phyloP scores from a whole-genome alignment of 2,888 invertebrate species.

The Aethes cnicana region DNA sequence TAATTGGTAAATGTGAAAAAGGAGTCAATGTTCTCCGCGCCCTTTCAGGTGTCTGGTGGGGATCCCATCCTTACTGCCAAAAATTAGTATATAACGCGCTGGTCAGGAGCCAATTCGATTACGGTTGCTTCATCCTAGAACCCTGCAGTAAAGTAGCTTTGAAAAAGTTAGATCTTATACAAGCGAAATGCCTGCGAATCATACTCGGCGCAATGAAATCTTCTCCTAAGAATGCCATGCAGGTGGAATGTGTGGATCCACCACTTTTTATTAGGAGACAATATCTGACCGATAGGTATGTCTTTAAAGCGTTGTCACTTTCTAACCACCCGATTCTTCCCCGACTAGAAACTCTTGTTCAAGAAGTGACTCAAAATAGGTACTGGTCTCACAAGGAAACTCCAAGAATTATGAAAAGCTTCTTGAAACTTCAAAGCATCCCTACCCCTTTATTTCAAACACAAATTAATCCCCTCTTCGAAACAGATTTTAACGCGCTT shows the following conservation, averaged over 20 bases:
- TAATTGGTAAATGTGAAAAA: constrained; percentile 28
- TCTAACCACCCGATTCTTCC: not conserved
- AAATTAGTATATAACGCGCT: constrained; percentile 36
- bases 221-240: not conserved
- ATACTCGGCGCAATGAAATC: not conserved
- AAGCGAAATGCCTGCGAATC: constrained; percentile 34
- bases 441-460: not conserved
- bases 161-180: constrained; percentile 29
- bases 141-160: constrained; percentile 31
- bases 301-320: not conserved
- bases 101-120: constrained; percentile 36
- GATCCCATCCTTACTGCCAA: constrained; percentile 32
- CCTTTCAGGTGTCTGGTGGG: constrained; percentile 35
- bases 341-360: not conserved
- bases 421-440: not conserved
- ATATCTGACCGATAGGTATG: not conserved
- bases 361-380: not conserved
- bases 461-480: not conserved
- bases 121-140: constrained; percentile 35
- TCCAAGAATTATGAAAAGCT: not conserved
- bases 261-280: not conserved
- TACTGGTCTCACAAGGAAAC: not conserved
- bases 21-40: constrained; percentile 19
- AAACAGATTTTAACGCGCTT: not conserved
- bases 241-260: not conserved